Conservation (phyloP, 1,140 invertebrate genomes). For the Babylonia areolata region DNA sequence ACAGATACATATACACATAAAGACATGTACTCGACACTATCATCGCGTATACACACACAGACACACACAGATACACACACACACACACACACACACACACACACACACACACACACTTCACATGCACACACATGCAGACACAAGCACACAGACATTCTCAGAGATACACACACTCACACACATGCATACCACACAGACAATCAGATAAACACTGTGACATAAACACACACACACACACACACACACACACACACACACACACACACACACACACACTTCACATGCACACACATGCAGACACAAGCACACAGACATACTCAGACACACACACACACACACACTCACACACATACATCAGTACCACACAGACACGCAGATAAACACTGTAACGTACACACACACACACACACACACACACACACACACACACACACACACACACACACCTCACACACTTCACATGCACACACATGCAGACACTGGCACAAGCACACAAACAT, state of each 20-base stretch:
- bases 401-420: too few species aligned
- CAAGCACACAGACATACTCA: background rate
- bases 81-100: too few species aligned
- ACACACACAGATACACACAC: too few species aligned
- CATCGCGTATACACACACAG: too few species aligned
- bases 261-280: background rate
- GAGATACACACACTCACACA: background rate
- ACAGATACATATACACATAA: too few species aligned
- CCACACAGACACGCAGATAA: too few species aligned
- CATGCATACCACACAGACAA: background rate
- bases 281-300: background rate
- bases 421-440: too few species aligned
- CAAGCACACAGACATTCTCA: background rate
- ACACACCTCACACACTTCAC: too few species aligned
- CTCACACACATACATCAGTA: background rate
- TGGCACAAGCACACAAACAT: too few species aligned
- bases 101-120: background rate
- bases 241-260: background rate
- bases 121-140: background rate
- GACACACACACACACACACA: background rate
- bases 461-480: too few species aligned
- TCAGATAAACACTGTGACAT: background rate
- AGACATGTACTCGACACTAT: too few species aligned
- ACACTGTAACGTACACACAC: too few species aligned
- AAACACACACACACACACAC: background rate